Conservation (phyloP, 2,797 vertebrate genomes). For the Anguilla megastoma region DNA sequence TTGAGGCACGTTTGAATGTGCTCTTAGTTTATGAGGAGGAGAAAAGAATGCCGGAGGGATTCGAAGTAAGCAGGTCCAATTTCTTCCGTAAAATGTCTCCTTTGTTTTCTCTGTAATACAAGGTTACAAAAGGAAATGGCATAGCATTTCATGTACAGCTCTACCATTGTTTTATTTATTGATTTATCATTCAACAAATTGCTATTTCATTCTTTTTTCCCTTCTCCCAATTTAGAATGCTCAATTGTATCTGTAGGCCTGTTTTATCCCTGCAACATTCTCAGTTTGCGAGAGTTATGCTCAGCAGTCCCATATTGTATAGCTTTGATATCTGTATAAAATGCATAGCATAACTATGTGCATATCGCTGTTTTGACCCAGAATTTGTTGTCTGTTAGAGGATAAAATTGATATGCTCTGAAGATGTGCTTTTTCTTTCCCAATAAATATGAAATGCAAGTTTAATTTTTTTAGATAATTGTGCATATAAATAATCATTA, state of each 20-base stretch:
- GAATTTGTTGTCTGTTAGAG: neutral
- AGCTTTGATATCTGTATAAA: neutral
- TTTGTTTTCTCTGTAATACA: neutral
- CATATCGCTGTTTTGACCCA: neutral
- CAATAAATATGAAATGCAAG: neutral
- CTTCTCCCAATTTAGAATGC: neutral
- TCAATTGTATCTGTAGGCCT: neutral
- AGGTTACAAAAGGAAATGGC: neutral
- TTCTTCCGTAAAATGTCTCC: neutral
- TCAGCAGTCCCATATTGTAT: neutral
- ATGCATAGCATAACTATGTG: neutral
- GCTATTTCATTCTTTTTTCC: neutral
- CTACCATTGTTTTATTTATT: neutral
- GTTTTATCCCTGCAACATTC: neutral
- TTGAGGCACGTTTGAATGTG: neutral
- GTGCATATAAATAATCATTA: neutral
- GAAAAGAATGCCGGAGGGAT: neutral
- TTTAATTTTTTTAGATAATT: neutral
- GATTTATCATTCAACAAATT: neutral
- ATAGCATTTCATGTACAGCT: neutral
- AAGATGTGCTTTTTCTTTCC: neutral
- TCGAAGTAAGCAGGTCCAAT: neutral
- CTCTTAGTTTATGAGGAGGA: constrained; percentile 6
- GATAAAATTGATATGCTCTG: neutral
- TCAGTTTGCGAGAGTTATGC: neutral